phyloP scores from a whole-genome alignment of 1,140 invertebrate species.

The Sitodiplosis mosellana region DNA sequence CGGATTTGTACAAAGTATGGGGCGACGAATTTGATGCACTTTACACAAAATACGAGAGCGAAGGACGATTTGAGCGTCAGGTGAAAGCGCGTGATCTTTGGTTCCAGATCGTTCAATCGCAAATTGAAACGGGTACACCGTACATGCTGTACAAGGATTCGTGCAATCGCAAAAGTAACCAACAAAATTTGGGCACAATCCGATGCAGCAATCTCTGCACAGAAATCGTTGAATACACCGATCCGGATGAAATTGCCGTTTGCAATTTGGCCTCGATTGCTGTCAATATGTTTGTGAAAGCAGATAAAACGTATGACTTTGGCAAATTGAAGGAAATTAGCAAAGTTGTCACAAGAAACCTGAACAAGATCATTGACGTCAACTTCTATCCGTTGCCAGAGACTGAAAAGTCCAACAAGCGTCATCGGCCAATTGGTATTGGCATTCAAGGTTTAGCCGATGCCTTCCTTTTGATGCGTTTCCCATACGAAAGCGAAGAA shows the following conservation, averaged over 20 bases:
- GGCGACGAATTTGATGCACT: slow-evolving; percentile 47
- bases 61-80: slow-evolving; percentile 30
- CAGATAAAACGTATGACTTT: slow-evolving; percentile 66
- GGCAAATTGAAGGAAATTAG: slow-evolving; percentile 64
- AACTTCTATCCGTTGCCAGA: slow-evolving; percentile 83
- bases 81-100: slow-evolving; percentile 43
- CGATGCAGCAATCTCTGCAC: slow-evolving; percentile 56
- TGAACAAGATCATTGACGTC: slow-evolving; percentile 92
- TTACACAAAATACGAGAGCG: slow-evolving; percentile 41
- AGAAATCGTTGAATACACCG: slow-evolving; percentile 46
- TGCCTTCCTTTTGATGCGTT: slow-evolving; percentile 49
- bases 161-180: slow-evolving; percentile 50
- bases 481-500: slow-evolving; percentile 35
- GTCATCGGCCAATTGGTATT: slow-evolving; percentile 48
- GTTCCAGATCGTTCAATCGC: slow-evolving; percentile 43
- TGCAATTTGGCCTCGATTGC: slow-evolving; percentile 57
- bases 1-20: slow-evolving; percentile 39
- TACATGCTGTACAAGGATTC: slow-evolving; percentile 54
- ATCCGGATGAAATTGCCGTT: slow-evolving; percentile 46
- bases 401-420: slow-evolving; percentile 33
- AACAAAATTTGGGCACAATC: slow-evolving; percentile 54
- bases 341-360: slow-evolving; percentile 73
- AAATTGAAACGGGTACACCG: slow-evolving; percentile 52
- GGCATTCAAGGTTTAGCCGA: slow-evolving; percentile 55
- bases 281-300: slow-evolving; percentile 52